Evolutionary conservation across 2,113 vertebrate species (phyloP).

Genomic region (Pelmatolapia mariae): DNA sequence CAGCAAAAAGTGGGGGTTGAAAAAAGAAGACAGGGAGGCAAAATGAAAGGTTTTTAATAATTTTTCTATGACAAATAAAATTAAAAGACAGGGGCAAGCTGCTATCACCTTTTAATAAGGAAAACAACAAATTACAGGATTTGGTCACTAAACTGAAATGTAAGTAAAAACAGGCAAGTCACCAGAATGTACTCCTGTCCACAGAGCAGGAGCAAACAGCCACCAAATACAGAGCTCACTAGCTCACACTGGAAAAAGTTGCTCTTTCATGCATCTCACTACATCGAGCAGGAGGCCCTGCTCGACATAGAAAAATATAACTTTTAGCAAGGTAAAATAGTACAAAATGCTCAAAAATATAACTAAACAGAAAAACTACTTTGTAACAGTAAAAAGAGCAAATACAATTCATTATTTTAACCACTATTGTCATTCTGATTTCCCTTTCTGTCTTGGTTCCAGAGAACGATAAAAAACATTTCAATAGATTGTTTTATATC

Average conservation of each 20-base stretch:
- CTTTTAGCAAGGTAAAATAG: not conserved
- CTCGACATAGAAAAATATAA: not conserved
- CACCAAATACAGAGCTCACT: not conserved
- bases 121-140: not conserved
- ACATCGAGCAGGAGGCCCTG: no score
- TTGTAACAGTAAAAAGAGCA: not conserved
- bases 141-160: not conserved
- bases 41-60: not conserved
- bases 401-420: not conserved
- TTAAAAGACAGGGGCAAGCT: not conserved
- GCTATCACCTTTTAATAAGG: not conserved
- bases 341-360: not conserved
- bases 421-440: not conserved
- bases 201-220: not conserved
- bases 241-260: not conserved
- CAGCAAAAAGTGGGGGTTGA: not conserved
- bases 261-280: not conserved
- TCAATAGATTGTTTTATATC: not conserved
- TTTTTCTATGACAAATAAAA: not conserved
- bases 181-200: not conserved
- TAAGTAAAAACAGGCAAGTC: not conserved
- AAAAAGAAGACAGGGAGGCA: not conserved
- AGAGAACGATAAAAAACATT: not conserved
- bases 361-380: not conserved
- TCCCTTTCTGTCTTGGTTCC: not conserved